Percentiles rank a stretch among this genome's conserved stretches.
Evolutionary conservation across 1,140 invertebrate genomes (phyloP).

Genomic region (Solenopsis invicta): DNA sequence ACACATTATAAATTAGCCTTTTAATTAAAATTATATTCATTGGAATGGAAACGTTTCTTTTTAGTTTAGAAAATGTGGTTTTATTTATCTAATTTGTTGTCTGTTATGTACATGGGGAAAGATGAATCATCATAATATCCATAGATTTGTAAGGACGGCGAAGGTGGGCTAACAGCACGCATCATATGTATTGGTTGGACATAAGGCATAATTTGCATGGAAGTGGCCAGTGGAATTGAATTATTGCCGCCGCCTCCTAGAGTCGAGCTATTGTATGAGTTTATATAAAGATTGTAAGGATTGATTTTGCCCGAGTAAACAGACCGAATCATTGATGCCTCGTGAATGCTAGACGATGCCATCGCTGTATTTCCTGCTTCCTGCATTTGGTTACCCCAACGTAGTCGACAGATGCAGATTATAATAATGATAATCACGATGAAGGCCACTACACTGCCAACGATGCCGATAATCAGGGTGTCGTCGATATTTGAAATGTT

Average conservation of each 20-base stretch:
- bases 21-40: too few species aligned
- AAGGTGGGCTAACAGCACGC: slow-evolving; percentile 70
- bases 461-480: slow-evolving; percentile 96
- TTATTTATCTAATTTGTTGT: slow-evolving; percentile 85
- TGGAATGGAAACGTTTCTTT: too few species aligned
- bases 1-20: too few species aligned
- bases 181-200: slow-evolving; percentile 81
- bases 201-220: slow-evolving; percentile 83
- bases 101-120: slow-evolving; percentile 83
- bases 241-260: slow-evolving; percentile 78
- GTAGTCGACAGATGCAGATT: slow-evolving; percentile 93
- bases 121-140: slow-evolving; percentile 83
- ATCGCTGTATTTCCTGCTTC: slow-evolving; percentile 82
- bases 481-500: slow-evolving; percentile 93
- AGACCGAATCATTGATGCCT: slow-evolving; percentile 83
- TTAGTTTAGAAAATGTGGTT: too few species aligned
- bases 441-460: slow-evolving; percentile 96
- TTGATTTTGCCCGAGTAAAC: slow-evolving; percentile 84
- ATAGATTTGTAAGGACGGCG: slow-evolving; percentile 77
- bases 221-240: slow-evolving; percentile 71
- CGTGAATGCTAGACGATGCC: slow-evolving; percentile 83
- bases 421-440: slow-evolving; percentile 95
- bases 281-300: slow-evolving; percentile 82
- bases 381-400: slow-evolving; percentile 81
- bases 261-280: slow-evolving; percentile 84